Conservation (phyloP, 2,797 vertebrate species). For the Schizopygopsis pylzovi region DNA sequence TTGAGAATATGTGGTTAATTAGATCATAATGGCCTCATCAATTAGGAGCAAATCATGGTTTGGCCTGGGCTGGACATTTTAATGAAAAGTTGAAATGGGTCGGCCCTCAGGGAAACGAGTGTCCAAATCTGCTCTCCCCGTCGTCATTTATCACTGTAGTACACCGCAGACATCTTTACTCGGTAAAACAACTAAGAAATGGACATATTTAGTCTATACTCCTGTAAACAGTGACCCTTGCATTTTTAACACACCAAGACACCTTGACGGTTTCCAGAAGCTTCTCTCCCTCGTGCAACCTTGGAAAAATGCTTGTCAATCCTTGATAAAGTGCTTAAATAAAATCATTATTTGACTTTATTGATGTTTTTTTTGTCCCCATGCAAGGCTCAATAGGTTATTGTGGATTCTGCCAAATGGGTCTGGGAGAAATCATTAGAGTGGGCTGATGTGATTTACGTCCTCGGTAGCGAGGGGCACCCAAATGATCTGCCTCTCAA, state of each 20-base stretch:
- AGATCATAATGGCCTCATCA: slow-evolving; percentile 92
- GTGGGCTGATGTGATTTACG: slow-evolving; percentile 84
- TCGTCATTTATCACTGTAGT: slow-evolving; percentile 69
- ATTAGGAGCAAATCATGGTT: slow-evolving; percentile 89
- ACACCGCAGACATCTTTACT: slow-evolving; percentile 37
- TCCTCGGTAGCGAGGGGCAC: slow-evolving; percentile 81
- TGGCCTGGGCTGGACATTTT: slow-evolving; percentile 85
- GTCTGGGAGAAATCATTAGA: slow-evolving; percentile 82
- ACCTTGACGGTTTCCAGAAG: slow-evolving; percentile 36
- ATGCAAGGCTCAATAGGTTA: slow-evolving; percentile 72
- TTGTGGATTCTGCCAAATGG: slow-evolving; percentile 76
- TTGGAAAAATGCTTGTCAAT: slow-evolving; percentile 66
- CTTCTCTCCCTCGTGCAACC: slow-evolving; percentile 45
- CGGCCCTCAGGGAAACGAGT: slow-evolving; percentile 72
- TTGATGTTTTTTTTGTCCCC: slow-evolving; percentile 70
- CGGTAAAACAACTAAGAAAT: slow-evolving; percentile 14
- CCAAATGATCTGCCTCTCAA: slow-evolving; percentile 83
- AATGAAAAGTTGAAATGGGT: slow-evolving; percentile 87
- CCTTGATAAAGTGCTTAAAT: slow-evolving; percentile 70
- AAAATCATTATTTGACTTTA: slow-evolving; percentile 73
- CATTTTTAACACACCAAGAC: slow-evolving; percentile 19
- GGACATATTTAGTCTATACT: background rate
- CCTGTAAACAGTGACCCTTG: slow-evolving; percentile 16
- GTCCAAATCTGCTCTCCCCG: slow-evolving; percentile 62
- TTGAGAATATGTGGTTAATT: slow-evolving; percentile 87